A percentile compares a stretch with the other conserved stretches of the same genome.
These are phyloP conservation scores for Puntigrus tetrazona DNA, from an alignment of 2,113 vertebrate genomes.

Conservation along the genomic window DNA sequence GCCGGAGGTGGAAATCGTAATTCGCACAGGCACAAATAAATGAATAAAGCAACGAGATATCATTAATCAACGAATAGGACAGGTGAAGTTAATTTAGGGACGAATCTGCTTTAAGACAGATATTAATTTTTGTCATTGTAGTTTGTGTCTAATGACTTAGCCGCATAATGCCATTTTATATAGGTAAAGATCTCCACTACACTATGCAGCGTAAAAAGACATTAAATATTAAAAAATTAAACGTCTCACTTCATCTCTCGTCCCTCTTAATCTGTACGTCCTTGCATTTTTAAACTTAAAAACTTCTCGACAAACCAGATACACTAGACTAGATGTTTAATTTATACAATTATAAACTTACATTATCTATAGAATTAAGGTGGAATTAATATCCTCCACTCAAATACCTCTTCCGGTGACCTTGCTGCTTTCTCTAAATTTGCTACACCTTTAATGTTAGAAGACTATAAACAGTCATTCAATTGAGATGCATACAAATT, in stretches of 20 bases:
- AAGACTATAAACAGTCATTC: neutral
- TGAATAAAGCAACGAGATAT: neutral
- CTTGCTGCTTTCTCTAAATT: neutral
- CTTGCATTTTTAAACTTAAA: neutral
- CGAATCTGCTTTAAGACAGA: neutral
- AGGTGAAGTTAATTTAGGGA: neutral
- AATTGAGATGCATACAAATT: neutral
- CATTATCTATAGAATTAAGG: neutral
- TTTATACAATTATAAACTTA: neutral
- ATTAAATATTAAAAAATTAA: neutral
- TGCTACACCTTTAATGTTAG: neutral
- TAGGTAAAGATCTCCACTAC: neutral
- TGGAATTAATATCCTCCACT: neutral
- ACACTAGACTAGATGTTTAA: neutral
- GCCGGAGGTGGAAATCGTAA: too few relatives aligned
- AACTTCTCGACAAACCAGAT: neutral
- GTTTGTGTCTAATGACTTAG: neutral
- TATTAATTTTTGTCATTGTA: neutral
- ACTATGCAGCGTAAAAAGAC: neutral
- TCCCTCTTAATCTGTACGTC: neutral
- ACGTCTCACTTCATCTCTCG: neutral
- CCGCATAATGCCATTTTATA: neutral
- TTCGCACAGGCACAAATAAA: neutral
- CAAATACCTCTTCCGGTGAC: neutral
- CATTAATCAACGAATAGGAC: neutral